Percentiles rank a stretch among this genome's conserved stretches.
These are phyloP conservation scores for Baryphthengus martii DNA, from an alignment of 2,113 vertebrate species.

Conservation along the genomic window DNA sequence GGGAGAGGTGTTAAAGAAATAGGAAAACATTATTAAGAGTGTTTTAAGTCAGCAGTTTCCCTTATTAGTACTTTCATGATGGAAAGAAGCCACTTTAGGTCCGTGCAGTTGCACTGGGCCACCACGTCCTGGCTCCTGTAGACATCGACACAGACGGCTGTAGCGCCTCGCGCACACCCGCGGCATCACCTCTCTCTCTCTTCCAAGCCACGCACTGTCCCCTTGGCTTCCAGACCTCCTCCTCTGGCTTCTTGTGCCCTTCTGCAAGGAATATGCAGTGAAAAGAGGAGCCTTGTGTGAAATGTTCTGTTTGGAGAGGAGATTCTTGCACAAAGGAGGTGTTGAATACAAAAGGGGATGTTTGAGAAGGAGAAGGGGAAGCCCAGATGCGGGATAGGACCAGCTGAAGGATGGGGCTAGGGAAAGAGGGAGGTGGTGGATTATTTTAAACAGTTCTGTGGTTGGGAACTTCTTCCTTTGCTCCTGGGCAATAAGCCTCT, in stretches of 20 bases:
- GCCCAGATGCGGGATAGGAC: background rate
- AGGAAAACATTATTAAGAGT: constrained; percentile 46
- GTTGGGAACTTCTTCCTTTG: background rate
- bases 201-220: background rate
- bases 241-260: background rate
- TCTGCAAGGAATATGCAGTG: background rate
- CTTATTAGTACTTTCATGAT: background rate
- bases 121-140: background rate
- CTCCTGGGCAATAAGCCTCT: background rate
- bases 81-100: background rate
- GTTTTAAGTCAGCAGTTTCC: background rate
- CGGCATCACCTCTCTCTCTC: background rate
- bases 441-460: background rate
- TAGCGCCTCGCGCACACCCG: background rate
- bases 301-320: rapidly evolving
- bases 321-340: background rate
- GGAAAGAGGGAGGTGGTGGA: background rate
- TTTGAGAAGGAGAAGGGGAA: background rate
- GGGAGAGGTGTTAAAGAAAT: constrained; percentile 51
- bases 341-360: background rate
- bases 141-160: background rate
- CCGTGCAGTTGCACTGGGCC: background rate
- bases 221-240: background rate
- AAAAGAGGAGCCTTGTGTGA: background rate
- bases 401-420: background rate